These are phyloP conservation scores for Zaprionus capensis DNA, from an alignment of 1,140 invertebrate species.

Conservation along the genomic window DNA sequence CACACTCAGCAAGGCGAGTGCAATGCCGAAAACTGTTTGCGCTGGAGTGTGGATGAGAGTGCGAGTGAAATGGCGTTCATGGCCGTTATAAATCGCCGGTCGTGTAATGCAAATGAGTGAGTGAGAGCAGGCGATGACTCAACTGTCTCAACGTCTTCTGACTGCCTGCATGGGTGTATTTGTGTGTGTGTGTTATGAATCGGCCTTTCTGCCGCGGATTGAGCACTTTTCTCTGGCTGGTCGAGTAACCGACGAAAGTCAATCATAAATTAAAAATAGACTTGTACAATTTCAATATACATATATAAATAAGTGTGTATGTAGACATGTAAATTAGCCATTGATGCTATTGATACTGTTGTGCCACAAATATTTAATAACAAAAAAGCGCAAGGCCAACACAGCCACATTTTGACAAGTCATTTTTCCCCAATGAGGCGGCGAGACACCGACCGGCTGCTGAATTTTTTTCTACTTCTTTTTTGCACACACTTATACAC, in stretches of 20 bases:
- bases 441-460: conserved; percentile 55
- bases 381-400: conserved; percentile 26
- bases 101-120: conserved; percentile 75
- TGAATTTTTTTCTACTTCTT: conserved; percentile 66
- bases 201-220: conserved; percentile 52
- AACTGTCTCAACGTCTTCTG: conserved; percentile 56
- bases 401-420: conserved; percentile 41
- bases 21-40: conserved; percentile 46
- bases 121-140: conserved; percentile 77
- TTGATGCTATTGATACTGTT: neutral
- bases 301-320: conserved; percentile 17
- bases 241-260: conserved; percentile 58
- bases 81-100: conserved; percentile 74
- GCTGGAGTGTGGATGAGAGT: conserved; percentile 48
- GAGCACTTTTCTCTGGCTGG: conserved; percentile 56
- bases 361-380: conserved; percentile 3
- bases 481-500: conserved; percentile 70
- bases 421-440: conserved; percentile 42
- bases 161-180: conserved; percentile 15
- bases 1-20: conserved; percentile 41
- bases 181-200: conserved; percentile 72
- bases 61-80: conserved; percentile 60
- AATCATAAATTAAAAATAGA: conserved; percentile 82
- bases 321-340: conserved; percentile 1
- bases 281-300: conserved; percentile 54